Percentiles rank a stretch among this genome's conserved stretches.
phyloP scores from a whole-genome alignment of 2,888 invertebrate species.

The Scelioninae gen. 1 region DNA sequence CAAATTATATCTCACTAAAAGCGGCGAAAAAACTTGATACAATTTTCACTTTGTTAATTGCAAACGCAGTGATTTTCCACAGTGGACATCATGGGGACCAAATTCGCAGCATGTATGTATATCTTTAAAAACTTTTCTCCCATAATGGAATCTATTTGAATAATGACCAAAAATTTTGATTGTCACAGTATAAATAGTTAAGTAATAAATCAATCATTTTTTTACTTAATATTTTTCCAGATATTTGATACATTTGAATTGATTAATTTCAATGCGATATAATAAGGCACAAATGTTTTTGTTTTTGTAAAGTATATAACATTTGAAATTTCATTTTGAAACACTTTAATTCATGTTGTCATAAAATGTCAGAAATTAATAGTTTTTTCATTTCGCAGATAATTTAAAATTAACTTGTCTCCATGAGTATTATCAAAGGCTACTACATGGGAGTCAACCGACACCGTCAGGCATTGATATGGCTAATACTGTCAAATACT shows the following conservation, averaged over 20 bases:
- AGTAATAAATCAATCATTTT: slow-evolving; percentile 13
- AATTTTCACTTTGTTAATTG: slow-evolving; percentile 6
- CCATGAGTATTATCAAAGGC: slow-evolving; percentile 97
- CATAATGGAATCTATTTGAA: slow-evolving; percentile 32
- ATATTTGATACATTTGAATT: background rate
- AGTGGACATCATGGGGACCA: slow-evolving; percentile 61
- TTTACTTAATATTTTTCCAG: background rate
- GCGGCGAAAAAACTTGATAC: slow-evolving; percentile 29
- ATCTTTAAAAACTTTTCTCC: slow-evolving; percentile 21
- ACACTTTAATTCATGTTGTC: too few species aligned
- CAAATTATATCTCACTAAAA: slow-evolving; percentile 14
- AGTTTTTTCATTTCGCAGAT: slow-evolving; percentile 86
- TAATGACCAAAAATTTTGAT: slow-evolving; percentile 25
- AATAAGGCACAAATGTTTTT: too few species aligned
- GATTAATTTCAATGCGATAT: background rate
- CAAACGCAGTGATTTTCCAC: slow-evolving; percentile 27
- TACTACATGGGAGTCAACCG: slow-evolving; percentile 95
- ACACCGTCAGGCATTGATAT: slow-evolving; percentile 97
- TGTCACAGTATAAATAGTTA: slow-evolving; percentile 8
- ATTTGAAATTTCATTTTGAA: too few species aligned
- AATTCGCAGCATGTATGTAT: slow-evolving; percentile 70
- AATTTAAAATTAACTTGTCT: slow-evolving; percentile 98
- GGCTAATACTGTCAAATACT: slow-evolving; percentile 98
- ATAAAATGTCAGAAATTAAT: background rate
- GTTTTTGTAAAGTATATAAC: background rate